A percentile compares a stretch with the other conserved stretches of the same genome.
Evolutionary conservation across 2,797 vertebrate genomes (phyloP).

Genomic region (Scarus forsteni): DNA sequence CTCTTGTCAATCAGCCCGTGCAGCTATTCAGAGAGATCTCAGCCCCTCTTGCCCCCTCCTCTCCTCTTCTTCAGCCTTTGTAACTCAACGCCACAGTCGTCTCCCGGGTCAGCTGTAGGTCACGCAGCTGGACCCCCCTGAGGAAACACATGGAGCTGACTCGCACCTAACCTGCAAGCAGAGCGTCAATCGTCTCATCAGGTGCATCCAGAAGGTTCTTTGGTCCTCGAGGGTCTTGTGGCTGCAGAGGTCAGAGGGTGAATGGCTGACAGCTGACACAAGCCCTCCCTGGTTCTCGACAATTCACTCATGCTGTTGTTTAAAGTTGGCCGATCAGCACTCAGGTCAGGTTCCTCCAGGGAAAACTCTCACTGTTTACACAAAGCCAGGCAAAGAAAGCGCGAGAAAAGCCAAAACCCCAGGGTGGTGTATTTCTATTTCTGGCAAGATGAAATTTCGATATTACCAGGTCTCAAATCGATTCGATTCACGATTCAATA

Average conservation of each 20-base stretch:
- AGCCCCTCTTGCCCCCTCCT: constrained; percentile 39
- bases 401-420: constrained; percentile 17
- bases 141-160: constrained; percentile 51
- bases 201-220: constrained; percentile 1
- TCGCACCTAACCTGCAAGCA: constrained; percentile 13
- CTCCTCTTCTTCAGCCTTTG: constrained; percentile 60
- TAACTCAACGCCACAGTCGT: constrained; percentile 77
- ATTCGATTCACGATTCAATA: no score
- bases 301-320: constrained; percentile 27
- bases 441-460: no score
- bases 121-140: constrained; percentile 70
- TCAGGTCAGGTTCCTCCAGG: constrained; percentile 36
- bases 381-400: constrained; percentile 5
- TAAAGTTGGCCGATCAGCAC: constrained; percentile 53
- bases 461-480: no score
- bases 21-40: constrained; percentile 74
- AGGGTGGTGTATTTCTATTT: neutral
- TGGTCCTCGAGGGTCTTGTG: constrained; percentile 21
- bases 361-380: constrained; percentile 27
- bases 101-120: constrained; percentile 77
- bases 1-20: constrained; percentile 74
- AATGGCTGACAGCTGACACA: constrained; percentile 54
- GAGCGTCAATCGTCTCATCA: constrained; percentile 34
- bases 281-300: constrained; percentile 37
- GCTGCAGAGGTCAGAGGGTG: constrained; percentile 50